Evolutionary conservation across 2,797 vertebrate species (phyloP), one percentile per base, ranked within the genome.

Genomic region (Psittacula derbiana): DNA sequence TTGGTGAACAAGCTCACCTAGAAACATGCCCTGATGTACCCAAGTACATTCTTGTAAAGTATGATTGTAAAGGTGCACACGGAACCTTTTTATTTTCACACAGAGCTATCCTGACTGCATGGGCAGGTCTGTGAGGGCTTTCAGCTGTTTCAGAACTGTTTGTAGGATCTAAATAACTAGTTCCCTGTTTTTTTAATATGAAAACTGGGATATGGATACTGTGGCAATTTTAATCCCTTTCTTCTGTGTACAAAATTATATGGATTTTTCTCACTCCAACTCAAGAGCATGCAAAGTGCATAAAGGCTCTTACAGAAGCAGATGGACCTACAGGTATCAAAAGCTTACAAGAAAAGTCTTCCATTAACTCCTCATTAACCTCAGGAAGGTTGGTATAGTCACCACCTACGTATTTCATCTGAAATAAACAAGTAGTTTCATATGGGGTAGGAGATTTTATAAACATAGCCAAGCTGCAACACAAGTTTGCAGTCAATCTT

Each of bases 401-500:
- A 50, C 30, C 43, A 76, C 33, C 23, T 67, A 60, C 27, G 6
- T 58, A 84, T 57, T 87, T 57, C 12, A 61, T 12, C 24, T 50
- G 49, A 80, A 86, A 73, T 43, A 58, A 85, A 30, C 16, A 60
- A 28, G 15, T 3, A 24, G 16, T 30, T 65, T 44, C 40, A 62
- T 43, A 16, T 3, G 31, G 10, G 14, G 18, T 52, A 38, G 31
- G 31, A 75, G 50, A 76, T 50, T 50, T 88, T 73, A 30, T 28
- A 14, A 4, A 14, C 19, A 5, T 8, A 27, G 47, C 66, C 70
- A 83, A 85, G 50, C 41, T 80, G 64, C 91, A 69, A 5, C 16
- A 72, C 31, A 44, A 81, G 15, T 40, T 0, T 0, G 0, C 27
- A 60, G 25, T 5, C 46, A 30, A 6, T 66, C 67, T 43, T 21